Percentiles rank a stretch among this genome's conserved stretches.
These are phyloP conservation scores for Octodon degus DNA, from an alignment of 2,113 vertebrate species.

Conservation along the genomic window DNA sequence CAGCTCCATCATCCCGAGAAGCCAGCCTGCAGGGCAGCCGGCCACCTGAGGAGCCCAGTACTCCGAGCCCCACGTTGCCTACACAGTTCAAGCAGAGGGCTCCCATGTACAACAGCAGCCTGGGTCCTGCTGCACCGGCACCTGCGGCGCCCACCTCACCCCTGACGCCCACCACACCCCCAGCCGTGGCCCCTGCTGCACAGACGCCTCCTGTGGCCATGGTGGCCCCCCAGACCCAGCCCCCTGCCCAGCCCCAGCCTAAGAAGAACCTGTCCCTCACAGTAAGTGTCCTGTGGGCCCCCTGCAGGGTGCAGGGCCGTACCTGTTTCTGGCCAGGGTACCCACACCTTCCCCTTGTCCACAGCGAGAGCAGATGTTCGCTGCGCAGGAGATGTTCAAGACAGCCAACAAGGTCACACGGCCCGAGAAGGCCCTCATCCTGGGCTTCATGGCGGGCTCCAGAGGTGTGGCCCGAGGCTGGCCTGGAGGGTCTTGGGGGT, in stretches of 20 bases:
- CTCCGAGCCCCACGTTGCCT: constrained; percentile 82
- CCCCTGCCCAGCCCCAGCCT: constrained; percentile 85
- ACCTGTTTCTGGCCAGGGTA: rapidly evolving
- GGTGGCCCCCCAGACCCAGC: constrained; percentile 90
- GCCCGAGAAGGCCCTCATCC: constrained; percentile 97
- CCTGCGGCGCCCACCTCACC: constrained; percentile 90
- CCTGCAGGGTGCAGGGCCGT: neutral
- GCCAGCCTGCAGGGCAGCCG: constrained; percentile 90
- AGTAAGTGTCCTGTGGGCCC: constrained; percentile 82
- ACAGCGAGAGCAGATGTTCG: constrained; percentile 98
- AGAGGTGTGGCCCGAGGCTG: constrained; percentile 86
- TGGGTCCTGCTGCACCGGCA: constrained; percentile 88
- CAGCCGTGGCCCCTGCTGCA: constrained; percentile 87
- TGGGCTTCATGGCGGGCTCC: constrained; percentile 96
- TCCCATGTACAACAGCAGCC: constrained; percentile 96
- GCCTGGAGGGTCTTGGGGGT: neutral
- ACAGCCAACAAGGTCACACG: constrained; percentile 99
- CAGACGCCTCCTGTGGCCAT: constrained; percentile 91
- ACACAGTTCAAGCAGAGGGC: constrained; percentile 97
- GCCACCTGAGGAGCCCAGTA: constrained; percentile 91
- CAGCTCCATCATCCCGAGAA: constrained; percentile 92
- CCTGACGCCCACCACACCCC: constrained; percentile 91
- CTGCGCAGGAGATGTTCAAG: constrained; percentile 99
- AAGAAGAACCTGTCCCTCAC: constrained; percentile 97
- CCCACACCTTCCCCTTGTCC: neutral